Base-by-base conservation (phyloP, 1,140 invertebrate genomes). In the Euura saliciscinereae region DNA sequence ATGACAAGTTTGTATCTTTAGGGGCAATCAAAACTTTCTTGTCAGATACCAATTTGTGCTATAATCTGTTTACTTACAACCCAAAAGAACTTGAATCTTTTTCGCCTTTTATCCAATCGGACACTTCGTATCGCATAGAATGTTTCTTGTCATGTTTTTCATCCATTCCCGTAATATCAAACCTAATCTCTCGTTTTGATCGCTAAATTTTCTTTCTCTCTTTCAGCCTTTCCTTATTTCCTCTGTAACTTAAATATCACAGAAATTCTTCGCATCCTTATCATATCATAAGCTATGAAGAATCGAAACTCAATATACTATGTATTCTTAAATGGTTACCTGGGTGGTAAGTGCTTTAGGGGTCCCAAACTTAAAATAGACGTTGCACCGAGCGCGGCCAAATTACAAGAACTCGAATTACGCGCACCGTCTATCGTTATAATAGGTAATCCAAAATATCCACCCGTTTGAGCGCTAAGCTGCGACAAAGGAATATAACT, bases 401-500 rank as follows among this genome's bases (percentile, higher is more conserved):
- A 85, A 81, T 91, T 91, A 72, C 83, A 88, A 1, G 88, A 86
- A 72, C 89, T 87, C 4, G 91, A 89, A 78, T 92, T 93, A 71
- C 91, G 85, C 65, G 90, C 87, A 78, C 90, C 90, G 76, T 93
- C 91, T 13, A 91, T 89, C 10, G 91, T 92, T 67, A 94, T 89
- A n/a, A 94, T 91, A 1, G 93, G 93, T 66, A 94, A 85, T 11
- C 91, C 92, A 74, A 92, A 94, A 64, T 90, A 90, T 7, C 92
- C 91, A 64, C 90, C 90, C 0, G 89, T 85, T 73, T 88, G 88
- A 71, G 89, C 88, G 72, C 90, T 90, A 8, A 92, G 81, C 79
- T 91, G 91, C 0, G 91, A 92, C 67, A 94, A 82, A 2, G 93
- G 92, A 76, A 95, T 92, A 81, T 92, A 94, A 84, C 91, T 92